These are phyloP conservation scores for Paramuricea clavata DNA, from an alignment of 92 coral and sea anemone genomes.

Conservation along the genomic window DNA sequence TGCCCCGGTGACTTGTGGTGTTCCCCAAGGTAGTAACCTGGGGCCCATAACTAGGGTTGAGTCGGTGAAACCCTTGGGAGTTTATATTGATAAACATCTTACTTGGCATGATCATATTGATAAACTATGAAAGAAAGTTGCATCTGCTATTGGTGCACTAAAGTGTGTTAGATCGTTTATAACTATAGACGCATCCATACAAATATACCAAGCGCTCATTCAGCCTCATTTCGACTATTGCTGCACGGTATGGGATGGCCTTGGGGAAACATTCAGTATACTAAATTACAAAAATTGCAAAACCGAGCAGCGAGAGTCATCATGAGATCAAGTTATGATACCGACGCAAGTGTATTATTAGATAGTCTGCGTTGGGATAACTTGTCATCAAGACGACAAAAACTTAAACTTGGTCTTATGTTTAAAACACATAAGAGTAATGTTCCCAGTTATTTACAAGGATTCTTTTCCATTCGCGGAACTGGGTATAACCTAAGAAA, in stretches of 20 bases:
- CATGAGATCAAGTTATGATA: constrained; percentile 11
- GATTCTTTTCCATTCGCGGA: neutral
- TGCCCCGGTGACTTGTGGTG: too few species aligned
- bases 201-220: constrained; percentile 3
- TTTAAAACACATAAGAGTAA: neutral
- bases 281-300: constrained; percentile 46
- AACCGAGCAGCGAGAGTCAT: constrained; percentile 30
- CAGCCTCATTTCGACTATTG: constrained; percentile 50
- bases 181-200: neutral
- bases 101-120: constrained; percentile 14
- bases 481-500: neutral
- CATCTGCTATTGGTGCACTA: constrained; percentile 42
- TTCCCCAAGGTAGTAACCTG: too few species aligned
- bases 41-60: neutral
- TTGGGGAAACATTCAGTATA: neutral
- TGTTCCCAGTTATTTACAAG: neutral
- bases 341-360: neutral
- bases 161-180: constrained; percentile 30
- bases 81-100: neutral
- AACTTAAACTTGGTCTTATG: neutral
- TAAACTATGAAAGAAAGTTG: constrained; percentile 13
- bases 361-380: constrained; percentile 16
- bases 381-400: neutral
- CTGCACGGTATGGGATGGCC: neutral
- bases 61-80: constrained; percentile 15